These are phyloP conservation scores for Montifringilla adamsi DNA, from an alignment of 2,113 vertebrate species.

Conservation along the genomic window DNA sequence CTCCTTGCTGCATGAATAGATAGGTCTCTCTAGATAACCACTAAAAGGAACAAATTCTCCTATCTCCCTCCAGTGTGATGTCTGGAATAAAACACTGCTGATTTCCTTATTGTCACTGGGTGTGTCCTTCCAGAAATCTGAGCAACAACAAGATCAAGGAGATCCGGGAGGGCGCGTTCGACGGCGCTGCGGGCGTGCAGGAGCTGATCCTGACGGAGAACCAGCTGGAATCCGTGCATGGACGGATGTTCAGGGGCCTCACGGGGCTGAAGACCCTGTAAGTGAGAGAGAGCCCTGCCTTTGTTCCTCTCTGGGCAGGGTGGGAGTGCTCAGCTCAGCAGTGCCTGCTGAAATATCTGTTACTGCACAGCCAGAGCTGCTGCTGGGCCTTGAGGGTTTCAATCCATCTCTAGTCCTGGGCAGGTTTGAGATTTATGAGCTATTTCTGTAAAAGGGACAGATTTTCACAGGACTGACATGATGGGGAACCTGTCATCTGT, in stretches of 20 bases:
- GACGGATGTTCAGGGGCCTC: slow-evolving; percentile 89
- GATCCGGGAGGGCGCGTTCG: slow-evolving; percentile 88
- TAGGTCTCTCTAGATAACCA: neutral
- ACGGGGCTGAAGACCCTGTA: slow-evolving; percentile 89
- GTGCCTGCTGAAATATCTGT: neutral
- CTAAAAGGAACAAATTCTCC: neutral
- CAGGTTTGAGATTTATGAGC: neutral
- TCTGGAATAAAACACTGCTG: neutral
- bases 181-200: slow-evolving; percentile 83
- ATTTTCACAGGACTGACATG: neutral
- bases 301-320: neutral
- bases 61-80: neutral
- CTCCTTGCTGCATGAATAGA: neutral
- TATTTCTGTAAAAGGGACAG: neutral
- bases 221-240: slow-evolving; percentile 85
- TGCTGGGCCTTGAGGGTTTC: neutral
- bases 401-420: neutral
- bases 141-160: slow-evolving; percentile 96
- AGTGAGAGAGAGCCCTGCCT: slow-evolving; percentile 54
- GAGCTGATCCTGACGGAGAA: slow-evolving; percentile 93
- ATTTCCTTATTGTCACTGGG: neutral
- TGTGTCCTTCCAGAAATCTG: slow-evolving; percentile 81
- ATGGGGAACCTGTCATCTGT: neutral
- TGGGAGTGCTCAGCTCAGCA: neutral
- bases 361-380: neutral